Evolutionary conservation across 64 coral and sea anemone species (phyloP), one percentile per base, ranked within the genome.

Genomic region (Hydrozoanthus tunicans): DNA sequence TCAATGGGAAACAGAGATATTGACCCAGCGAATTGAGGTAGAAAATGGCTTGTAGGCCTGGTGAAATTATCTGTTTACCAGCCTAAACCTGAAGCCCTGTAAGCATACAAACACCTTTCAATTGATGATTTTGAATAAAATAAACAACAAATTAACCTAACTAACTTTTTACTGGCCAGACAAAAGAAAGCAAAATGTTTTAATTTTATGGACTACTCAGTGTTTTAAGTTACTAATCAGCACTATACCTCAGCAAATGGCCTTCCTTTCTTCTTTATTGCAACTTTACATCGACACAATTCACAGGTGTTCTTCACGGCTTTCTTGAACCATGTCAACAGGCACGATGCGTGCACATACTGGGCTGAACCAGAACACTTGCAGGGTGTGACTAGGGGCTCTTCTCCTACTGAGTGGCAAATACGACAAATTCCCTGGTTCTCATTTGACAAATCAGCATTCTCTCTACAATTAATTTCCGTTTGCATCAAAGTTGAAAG

Each of bases 291-390:
- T 12, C 95, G 92, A 62, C 95, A 97, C 51, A 97, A 86, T 58
- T 97, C 95, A 80, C 95, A 97, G 4, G 92, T 97, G 56, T 94
- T 97, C 64, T 97, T 94, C 51, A 97, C 95, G 32, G 92, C 95
- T 58, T 91, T 97, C 68, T 94, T 97, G 83, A 97, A 97, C 95
- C 95, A 94, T 12, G 95, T 97, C 23, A 97, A 65, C 10, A 97
- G 92, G 73, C 95, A 97, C 43, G 89, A 63, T 25, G 92, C 92
- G 92, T 97, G 95, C 0, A 97, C 95, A 92, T 92, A 93, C 74
- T 89, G 94, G 2, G 95, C 92, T 6, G 92, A 97, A 5, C 92
- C 95, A 63, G 92, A 94, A 63, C 95, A 97, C n/a, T 94, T 79
- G 17, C 95, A 97, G 6, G 92, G 95, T 14, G 92, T 97, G 6